phyloP scores from a whole-genome alignment of 2,888 invertebrate species.

The Nasonia oneida region DNA sequence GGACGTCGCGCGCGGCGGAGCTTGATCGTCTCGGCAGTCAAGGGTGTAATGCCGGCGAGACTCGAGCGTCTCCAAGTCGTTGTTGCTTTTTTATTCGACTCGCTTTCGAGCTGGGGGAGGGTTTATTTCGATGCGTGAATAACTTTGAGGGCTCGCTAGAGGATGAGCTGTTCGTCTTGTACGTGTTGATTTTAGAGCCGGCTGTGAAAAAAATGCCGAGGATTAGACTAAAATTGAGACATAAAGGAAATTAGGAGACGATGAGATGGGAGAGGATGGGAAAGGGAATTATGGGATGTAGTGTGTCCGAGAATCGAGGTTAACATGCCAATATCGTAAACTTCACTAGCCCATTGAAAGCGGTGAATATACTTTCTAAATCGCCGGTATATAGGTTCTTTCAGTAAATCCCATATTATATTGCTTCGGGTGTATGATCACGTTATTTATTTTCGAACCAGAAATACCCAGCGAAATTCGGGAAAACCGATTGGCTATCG shows the following conservation, averaged over 20 bases:
- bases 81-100: not conserved
- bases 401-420: not conserved
- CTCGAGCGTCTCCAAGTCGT: not conserved
- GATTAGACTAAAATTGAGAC: not conserved
- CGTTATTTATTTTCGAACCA: not conserved
- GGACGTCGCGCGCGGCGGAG: not conserved
- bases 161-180: not conserved
- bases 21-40: slow-evolving; percentile 28
- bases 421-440: not conserved
- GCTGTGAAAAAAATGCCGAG: not conserved
- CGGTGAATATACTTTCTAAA: slow-evolving; percentile 30
- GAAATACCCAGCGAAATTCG: not conserved
- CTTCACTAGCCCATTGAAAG: not conserved
- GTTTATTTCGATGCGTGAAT: slow-evolving; percentile 8
- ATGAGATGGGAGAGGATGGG: not conserved
- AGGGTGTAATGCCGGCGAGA: slow-evolving; percentile 12
- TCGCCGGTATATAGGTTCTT: not conserved
- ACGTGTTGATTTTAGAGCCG: not conserved
- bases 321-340: slow-evolving; percentile 41
- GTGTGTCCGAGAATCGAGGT: slow-evolving; percentile 30
- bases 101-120: not conserved
- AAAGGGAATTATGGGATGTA: not conserved
- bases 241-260: not conserved
- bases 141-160: not conserved
- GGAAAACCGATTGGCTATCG: not conserved